Conservation (phyloP, 2,888 invertebrate genomes). For the Eurois occulta region DNA sequence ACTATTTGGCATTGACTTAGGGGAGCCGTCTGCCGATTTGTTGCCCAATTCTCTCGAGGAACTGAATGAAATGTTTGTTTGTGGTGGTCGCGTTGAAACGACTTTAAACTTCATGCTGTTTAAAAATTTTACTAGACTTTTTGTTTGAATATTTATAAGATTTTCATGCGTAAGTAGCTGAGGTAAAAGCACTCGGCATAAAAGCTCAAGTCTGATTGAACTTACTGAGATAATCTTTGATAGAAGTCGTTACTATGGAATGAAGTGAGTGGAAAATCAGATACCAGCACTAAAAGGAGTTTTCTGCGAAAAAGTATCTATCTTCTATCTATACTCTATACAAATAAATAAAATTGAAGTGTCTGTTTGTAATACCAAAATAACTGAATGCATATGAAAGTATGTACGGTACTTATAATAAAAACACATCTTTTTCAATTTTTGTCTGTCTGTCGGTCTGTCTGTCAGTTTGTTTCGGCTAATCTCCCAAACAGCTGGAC, state of each 20-base stretch:
- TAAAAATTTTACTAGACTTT: slow-evolving; percentile 43
- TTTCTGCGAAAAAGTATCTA: slow-evolving; percentile 11
- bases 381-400: no score
- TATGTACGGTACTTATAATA: no score
- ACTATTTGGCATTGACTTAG: slow-evolving; percentile 90
- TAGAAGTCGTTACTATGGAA: slow-evolving; percentile 47
- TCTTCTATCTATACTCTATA: no score
- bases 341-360: no score
- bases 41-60: slow-evolving; percentile 68
- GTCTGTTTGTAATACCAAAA: no score
- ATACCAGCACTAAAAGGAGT: slow-evolving; percentile 2
- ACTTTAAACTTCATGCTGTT: neutral
- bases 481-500: no score
- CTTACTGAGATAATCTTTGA: slow-evolving; percentile 40
- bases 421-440: no score
- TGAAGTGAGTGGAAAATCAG: slow-evolving; percentile 44
- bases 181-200: slow-evolving; percentile 49
- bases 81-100: neutral
- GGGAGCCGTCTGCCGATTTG: slow-evolving; percentile 80
- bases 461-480: no score
- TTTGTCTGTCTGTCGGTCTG: no score
- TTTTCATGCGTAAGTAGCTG: slow-evolving; percentile 41
- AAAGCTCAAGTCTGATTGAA: slow-evolving; percentile 60
- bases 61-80: slow-evolving; percentile 39
- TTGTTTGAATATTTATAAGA: slow-evolving; percentile 48